Evolutionary conservation across 2,797 vertebrate genomes (phyloP).

Genomic region (Microctenopoma lineatum): DNA sequence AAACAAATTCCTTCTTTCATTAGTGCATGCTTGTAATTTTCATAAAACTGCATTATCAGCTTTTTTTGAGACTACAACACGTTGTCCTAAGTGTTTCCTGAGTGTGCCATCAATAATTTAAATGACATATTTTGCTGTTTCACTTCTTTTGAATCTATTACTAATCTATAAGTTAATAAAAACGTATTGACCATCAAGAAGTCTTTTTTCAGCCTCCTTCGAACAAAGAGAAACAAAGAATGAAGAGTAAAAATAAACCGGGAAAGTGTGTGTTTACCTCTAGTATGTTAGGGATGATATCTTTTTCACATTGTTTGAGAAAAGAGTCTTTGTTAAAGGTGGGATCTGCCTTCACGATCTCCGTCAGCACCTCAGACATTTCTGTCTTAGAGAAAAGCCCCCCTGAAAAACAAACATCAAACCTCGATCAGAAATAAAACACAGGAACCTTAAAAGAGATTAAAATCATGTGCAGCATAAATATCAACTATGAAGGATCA

Average conservation of each 20-base stretch:
- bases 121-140: not conserved
- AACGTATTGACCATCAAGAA: not conserved
- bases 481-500: not conserved
- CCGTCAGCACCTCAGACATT: constrained; percentile 93
- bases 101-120: not conserved
- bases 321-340: constrained; percentile 92
- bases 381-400: constrained; percentile 94
- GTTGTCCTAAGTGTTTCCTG: not conserved
- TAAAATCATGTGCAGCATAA: no score
- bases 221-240: not conserved
- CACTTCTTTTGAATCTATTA: not conserved
- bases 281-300: constrained; percentile 94
- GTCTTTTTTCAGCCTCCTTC: not conserved
- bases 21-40: not conserved
- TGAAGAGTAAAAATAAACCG: not conserved
- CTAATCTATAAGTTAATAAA: not conserved
- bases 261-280: constrained; percentile 80
- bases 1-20: not conserved
- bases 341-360: constrained; percentile 91
- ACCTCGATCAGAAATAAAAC: not conserved
- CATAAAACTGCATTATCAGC: not conserved
- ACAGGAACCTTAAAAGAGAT: no score
- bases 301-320: constrained; percentile 89
- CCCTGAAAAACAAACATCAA: constrained; percentile 75
- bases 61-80: not conserved